phyloP scores from a whole-genome alignment of 2,113 vertebrate species.

The Toxostoma redivivum region DNA sequence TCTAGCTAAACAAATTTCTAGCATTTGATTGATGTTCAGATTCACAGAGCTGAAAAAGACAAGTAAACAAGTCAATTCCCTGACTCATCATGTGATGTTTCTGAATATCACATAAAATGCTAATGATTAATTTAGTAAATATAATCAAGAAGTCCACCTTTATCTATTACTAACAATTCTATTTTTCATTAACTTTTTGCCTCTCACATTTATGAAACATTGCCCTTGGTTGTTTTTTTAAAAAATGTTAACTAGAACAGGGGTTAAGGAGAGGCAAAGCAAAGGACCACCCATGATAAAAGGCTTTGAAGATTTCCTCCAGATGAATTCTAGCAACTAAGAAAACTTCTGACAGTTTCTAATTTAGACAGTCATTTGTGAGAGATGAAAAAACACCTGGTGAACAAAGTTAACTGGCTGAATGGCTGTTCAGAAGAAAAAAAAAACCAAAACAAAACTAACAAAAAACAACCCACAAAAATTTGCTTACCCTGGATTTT shows the following conservation, averaged over 20 bases:
- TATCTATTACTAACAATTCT: background rate
- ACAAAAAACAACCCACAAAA: background rate
- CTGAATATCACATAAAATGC: background rate
- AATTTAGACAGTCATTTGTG: background rate
- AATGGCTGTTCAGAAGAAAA: background rate
- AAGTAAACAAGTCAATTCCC: slow-evolving; percentile 23
- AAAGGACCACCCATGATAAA: slow-evolving; percentile 30
- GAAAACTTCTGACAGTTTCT: background rate
- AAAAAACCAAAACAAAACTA: background rate
- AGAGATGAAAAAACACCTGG: slow-evolving; percentile 41
- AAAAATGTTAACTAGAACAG: background rate
- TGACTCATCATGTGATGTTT: background rate
- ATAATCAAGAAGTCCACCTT: background rate
- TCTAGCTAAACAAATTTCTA: background rate
- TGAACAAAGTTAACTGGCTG: background rate
- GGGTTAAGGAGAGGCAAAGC: background rate
- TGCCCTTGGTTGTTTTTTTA: background rate
- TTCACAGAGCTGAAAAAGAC: background rate
- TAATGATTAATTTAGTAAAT: slow-evolving; percentile 29
- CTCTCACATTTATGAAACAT: background rate
- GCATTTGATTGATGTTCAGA: slow-evolving; percentile 18
- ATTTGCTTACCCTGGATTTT: background rate
- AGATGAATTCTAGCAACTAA: background rate
- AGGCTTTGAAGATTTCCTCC: background rate
- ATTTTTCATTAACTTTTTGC: background rate